Conservation (phyloP, 2,888 invertebrate species). For the Drosophila pseudotakahashii region DNA sequence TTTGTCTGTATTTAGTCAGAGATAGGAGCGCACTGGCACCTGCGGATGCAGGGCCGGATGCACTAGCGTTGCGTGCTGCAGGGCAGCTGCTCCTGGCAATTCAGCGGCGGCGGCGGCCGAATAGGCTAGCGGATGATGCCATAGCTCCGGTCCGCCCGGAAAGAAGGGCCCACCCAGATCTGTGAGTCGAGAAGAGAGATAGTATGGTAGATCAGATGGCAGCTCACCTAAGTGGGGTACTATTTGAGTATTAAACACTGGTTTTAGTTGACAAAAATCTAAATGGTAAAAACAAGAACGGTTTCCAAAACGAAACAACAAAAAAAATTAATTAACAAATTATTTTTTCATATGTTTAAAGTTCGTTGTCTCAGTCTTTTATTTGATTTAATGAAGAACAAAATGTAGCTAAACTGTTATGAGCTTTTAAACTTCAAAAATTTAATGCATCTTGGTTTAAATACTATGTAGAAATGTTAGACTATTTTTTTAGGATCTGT, state of each 20-base stretch:
- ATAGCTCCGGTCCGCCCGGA: conserved; percentile 96
- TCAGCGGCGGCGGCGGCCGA: conserved; percentile 91
- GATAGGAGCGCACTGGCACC: conserved; percentile 98
- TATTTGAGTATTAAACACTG: conserved; percentile 17
- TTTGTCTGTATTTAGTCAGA: conserved; percentile 94
- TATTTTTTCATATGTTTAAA: conserved; percentile 6
- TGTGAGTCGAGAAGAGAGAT: conserved; percentile 82
- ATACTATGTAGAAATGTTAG: not conserved
- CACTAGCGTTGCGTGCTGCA: conserved; percentile 95
- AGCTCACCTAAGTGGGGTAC: conserved; percentile 19
- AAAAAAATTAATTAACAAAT: conserved; percentile 16
- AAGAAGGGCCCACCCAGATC: conserved; percentile 98
- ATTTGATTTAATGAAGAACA: conserved; percentile 15
- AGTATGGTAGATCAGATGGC: conserved; percentile 40
- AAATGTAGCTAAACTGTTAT: not conserved
- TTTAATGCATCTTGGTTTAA: not conserved
- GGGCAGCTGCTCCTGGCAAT: conserved; percentile 91
- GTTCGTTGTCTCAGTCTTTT: conserved; percentile 77
- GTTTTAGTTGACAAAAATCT: conserved; percentile 26
- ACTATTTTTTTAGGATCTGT: not conserved
- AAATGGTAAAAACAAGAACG: conserved; percentile 37
- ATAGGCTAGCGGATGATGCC: conserved; percentile 95
- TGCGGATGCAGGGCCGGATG: conserved; percentile 99
- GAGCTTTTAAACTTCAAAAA: not conserved
- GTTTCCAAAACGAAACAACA: conserved; percentile 27